These are phyloP conservation scores for Diorhabda carinulata DNA, from an alignment of 1,140 invertebrate species.

Conservation along the genomic window DNA sequence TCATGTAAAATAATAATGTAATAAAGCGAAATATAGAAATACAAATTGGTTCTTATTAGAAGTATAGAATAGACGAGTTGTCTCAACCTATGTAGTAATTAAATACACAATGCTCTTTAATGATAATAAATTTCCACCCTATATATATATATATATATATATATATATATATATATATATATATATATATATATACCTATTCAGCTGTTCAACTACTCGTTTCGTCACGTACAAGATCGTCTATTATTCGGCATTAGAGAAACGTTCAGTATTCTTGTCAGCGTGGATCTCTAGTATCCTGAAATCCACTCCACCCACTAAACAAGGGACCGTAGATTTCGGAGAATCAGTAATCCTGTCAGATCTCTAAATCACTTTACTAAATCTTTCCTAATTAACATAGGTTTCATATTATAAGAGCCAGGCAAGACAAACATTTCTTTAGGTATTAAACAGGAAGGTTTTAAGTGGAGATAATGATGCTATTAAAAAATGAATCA, in stretches of 20 bases:
- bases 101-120: too few relatives aligned
- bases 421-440: conserved; percentile 15
- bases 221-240: background rate
- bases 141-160: too few relatives aligned
- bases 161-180: too few relatives aligned
- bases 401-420: conserved; percentile 15
- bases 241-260: background rate
- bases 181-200: too few relatives aligned
- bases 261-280: background rate
- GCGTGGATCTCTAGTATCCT: background rate
- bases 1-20: too few relatives aligned
- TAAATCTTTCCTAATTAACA: conserved; percentile 20
- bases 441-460: background rate
- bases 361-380: conserved; percentile 18
- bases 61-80: too few relatives aligned
- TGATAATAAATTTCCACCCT: too few relatives aligned
- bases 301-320: conserved; percentile 1
- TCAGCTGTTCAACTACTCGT: background rate
- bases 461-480: background rate
- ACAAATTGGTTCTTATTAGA: too few relatives aligned
- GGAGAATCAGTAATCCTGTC: conserved; percentile 1
- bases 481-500: too few relatives aligned
- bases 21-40: too few relatives aligned
- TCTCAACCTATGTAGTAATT: too few relatives aligned
- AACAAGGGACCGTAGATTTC: background rate